Percentiles rank a stretch among this genome's conserved stretches.
These are phyloP conservation scores for Verasper variegatus DNA, from an alignment of 2,113 vertebrate genomes.

Conservation along the genomic window DNA sequence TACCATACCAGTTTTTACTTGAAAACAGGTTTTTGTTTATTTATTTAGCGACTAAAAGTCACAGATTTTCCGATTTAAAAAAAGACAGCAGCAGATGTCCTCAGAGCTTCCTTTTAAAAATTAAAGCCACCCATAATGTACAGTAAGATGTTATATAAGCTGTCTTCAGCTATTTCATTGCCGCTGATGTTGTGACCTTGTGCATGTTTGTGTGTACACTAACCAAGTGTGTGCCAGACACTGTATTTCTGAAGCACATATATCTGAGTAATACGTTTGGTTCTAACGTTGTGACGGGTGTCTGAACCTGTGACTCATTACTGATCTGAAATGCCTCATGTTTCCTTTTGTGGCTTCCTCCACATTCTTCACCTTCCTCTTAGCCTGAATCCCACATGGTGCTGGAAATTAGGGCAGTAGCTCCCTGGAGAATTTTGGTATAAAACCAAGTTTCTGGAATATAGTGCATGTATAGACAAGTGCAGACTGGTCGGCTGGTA, in stretches of 20 bases:
- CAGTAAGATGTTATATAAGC: conserved; percentile 18
- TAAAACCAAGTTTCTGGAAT: conserved; percentile 75
- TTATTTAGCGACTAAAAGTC: not conserved
- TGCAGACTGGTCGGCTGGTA: conserved; percentile 54
- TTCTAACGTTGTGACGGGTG: conserved; percentile 35
- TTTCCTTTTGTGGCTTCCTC: conserved; percentile 66
- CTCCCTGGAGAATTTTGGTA: conserved; percentile 69
- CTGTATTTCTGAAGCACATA: conserved; percentile 35
- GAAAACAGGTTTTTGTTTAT: not conserved
- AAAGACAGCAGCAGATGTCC: conserved; percentile 5
- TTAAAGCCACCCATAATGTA: not conserved
- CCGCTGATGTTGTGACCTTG: conserved; percentile 9
- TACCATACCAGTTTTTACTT: not conserved
- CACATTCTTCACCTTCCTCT: conserved; percentile 73
- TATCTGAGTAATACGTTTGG: conserved; percentile 3
- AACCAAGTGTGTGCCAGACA: conserved; percentile 2
- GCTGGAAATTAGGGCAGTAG: conserved; percentile 76
- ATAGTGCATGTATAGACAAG: conserved; percentile 53
- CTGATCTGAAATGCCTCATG: conserved; percentile 55
- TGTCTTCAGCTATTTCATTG: conserved; percentile 14
- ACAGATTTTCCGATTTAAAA: not conserved
- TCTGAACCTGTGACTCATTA: conserved; percentile 62
- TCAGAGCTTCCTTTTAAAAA: conserved; percentile 10
- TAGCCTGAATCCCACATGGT: conserved; percentile 73
- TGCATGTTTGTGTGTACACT: conserved; percentile 1